A percentile compares a stretch with the other conserved stretches of the same genome.
Conservation (phyloP, 64 coral and sea anemone species). For the Trachythela sp. region DNA sequence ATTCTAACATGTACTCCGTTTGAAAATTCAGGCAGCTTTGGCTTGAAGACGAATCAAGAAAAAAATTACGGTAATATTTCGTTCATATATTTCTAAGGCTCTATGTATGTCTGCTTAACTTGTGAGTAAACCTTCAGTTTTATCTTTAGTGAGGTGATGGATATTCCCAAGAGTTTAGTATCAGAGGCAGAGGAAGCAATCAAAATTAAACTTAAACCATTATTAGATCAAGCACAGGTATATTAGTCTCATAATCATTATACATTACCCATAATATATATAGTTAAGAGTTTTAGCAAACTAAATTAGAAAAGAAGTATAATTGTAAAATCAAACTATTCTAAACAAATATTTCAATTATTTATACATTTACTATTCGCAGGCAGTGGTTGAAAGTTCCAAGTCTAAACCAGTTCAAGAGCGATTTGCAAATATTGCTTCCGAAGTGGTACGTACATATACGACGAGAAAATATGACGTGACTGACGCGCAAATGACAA, state of each 20-base stretch:
- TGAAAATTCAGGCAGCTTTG: background rate
- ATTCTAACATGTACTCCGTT: too few species aligned
- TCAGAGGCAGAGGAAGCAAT: slow-evolving; percentile 65
- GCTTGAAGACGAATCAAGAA: background rate
- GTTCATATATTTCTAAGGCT: background rate
- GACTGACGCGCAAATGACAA: background rate
- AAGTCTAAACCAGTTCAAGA: slow-evolving; percentile 15
- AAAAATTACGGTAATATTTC: background rate
- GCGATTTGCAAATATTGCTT: background rate
- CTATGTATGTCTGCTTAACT: too few species aligned
- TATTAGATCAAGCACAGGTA: slow-evolving; percentile 65
- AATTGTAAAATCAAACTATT: too few species aligned
- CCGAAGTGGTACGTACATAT: background rate
- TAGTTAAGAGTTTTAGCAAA: too few species aligned
- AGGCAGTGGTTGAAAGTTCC: background rate
- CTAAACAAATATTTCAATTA: background rate
- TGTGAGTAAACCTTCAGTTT: background rate
- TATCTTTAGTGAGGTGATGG: slow-evolving; percentile 34
- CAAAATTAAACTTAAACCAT: slow-evolving; percentile 48
- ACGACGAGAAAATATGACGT: background rate
- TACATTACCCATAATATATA: background rate
- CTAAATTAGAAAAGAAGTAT: too few species aligned
- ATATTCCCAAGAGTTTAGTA: slow-evolving; percentile 48
- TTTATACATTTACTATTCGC: background rate
- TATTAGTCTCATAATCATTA: background rate